Evolutionary conservation across 2,113 vertebrate genomes (phyloP), one percentile per base, ranked within the genome.

Genomic region (Ctenomys sociabilis): DNA sequence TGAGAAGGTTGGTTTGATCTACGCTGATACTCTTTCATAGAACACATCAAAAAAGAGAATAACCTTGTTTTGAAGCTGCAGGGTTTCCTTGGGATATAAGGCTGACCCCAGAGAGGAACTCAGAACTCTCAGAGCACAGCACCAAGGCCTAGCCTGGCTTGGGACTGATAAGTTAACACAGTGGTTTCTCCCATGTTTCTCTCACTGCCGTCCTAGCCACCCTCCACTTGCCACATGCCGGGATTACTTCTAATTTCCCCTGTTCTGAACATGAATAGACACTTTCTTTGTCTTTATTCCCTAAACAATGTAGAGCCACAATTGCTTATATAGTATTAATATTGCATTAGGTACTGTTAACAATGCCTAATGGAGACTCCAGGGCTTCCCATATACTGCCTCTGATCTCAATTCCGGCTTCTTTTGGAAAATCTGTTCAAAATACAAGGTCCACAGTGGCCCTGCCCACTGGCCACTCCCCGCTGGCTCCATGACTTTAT

Each of bases 101-200:
- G 19, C 3, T 70, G 49, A 49, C 24, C 49, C 68, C 4, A 19
- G 75, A 37, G 11, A 3, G 28, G 14, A 19, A 4, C 1, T 17
- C 40, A 0, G 0, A 4, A 3, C 16, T 8, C 37, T 64, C n/a
- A 45, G 80, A n/a, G 22, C 1, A 24, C 30, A 17, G 12, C 0
- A 2, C 28, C 64, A 14, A 16, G 0, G 13, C 2, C 0, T 1
- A 8, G 59, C 24, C 49, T 26, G 14, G 35, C 35, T 11, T 5
- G 30, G 14, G 26, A 32, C 17, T 32, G 57, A 9, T 0, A 8
- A 3, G 63, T 0, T 28, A 1, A 9, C 35, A 21, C 13, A 12
- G 26, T 78, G 26, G 14, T 6, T 40, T 70, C 49, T 32, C n/a
- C n/a, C 11, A 19, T 35, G n/a, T 19, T 21, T 22, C 14, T 52